Evolutionary conservation across 2,113 vertebrate species (phyloP), one percentile per base, ranked within the genome.

Genomic region (Gasterosteus nipponicus): DNA sequence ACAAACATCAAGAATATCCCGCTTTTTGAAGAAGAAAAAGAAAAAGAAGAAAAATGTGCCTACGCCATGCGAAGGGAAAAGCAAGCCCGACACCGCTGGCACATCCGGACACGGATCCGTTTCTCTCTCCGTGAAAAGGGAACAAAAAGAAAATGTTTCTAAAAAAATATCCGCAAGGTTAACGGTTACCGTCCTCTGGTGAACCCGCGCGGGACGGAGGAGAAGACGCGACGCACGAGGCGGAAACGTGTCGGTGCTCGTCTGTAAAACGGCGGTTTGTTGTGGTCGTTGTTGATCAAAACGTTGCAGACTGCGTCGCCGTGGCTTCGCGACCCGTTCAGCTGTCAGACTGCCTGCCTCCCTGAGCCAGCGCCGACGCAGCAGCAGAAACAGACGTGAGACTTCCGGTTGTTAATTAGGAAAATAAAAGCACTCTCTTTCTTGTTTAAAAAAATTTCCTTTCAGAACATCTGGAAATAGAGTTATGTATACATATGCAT

Each of bases 11-110:
- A 92, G 77, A 83, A 68, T 81, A 80, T 72, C 82, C 85, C 41
- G 77, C 78, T 88, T 76, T 47, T 38, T 26, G 22, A 26, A 38
- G 35, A 38, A 33, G 33, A 33, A 33, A 33, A 4, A 5, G 33
- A 5, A 26, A 26, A 26, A 26, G 22, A 26, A 35, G 56, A 79
- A 86, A 14, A 88, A 90, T 85, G 85, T 89, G 85, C 78, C 91
- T 94, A 92, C 93, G 93, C 90, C 93, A 93, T 89, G 90, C 83
- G 89, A 86, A 86, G 90, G 82, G 86, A 90, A 84, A 66, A 11
- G 51, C 47, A 85, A 68, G 7, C 54, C 47, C 78, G 88, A 83
- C 41, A 80, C 71, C 54, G 77, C 78, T 88, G 83, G 62, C 77
- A 83, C 89, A 91, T 90, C 91, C 90, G 85, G 84, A 86, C 79